Evolutionary conservation across 2,888 invertebrate species (phyloP), one percentile per base, ranked within the genome.

Genomic region (Nemurella pictetii): DNA sequence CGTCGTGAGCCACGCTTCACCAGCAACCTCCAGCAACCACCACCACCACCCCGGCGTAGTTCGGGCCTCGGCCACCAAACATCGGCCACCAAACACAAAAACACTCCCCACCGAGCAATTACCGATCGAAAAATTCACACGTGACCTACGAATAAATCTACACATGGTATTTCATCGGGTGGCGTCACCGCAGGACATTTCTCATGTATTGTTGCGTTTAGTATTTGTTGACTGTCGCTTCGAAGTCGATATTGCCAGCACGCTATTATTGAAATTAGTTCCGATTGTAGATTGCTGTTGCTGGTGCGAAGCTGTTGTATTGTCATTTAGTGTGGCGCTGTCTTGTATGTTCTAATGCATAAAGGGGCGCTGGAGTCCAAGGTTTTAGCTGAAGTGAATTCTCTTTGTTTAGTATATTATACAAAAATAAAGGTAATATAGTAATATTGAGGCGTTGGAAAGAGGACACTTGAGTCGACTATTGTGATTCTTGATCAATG

Each of bases 1-100:
- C 78, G 78, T 20, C 78, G 78, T 20, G 26, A n/a, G 78, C 27
- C 77, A 9, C 77, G 77, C 77, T 9, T 20, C 77, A n/a, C 77
- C 27, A 28, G 27, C n/a, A 77, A 9, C 77, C 77, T 77, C 77
- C 5, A n/a, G 78, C 78, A 7, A n/a, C 78, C 28, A 78, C 26
- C n/a, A 27, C 78, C 25, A n/a, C n/a, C n/a, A n/a, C n/a, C n/a
- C n/a, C n/a, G n/a, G n/a, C n/a, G n/a, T 3, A n/a, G n/a, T n/a
- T n/a, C n/a, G n/a, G n/a, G n/a, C n/a, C n/a, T n/a, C n/a, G n/a
- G n/a, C n/a, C n/a, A n/a, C n/a, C n/a, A n/a, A n/a, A n/a, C n/a
- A n/a, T n/a, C n/a, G n/a, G n/a, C n/a, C n/a, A n/a, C n/a, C n/a
- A n/a, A n/a, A n/a, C n/a, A n/a, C n/a, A n/a, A n/a, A n/a, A n/a